Evolutionary conservation across 2,888 invertebrate genomes (phyloP).

Genomic region (Capitulum mitella): DNA sequence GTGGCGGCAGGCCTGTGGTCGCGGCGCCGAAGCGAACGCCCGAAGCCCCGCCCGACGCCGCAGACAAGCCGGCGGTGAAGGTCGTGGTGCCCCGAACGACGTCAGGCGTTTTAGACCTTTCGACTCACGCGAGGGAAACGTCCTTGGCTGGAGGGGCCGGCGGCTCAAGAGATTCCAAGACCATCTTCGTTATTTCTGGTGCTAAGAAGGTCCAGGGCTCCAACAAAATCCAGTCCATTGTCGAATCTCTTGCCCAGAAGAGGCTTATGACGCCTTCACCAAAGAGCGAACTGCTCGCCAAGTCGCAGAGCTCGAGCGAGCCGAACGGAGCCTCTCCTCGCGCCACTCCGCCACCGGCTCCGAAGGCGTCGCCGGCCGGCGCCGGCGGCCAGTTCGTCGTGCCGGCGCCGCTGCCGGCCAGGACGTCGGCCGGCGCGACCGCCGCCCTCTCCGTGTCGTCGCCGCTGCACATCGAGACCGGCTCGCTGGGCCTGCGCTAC

Average conservation of each 20-base stretch:
- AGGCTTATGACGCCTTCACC: background rate
- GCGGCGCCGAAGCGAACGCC: background rate
- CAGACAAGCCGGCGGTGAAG: background rate
- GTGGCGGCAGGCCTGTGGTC: background rate
- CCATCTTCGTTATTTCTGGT: constrained; percentile 1
- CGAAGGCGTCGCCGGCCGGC: background rate
- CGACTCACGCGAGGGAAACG: background rate
- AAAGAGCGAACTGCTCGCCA: background rate
- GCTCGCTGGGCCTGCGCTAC: background rate
- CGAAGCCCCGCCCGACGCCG: background rate
- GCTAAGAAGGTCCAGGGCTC: background rate
- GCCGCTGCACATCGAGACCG: constrained; percentile 6
- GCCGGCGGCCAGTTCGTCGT: background rate
- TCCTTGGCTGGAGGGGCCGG: background rate
- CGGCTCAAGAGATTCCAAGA: background rate
- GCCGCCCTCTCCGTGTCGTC: background rate
- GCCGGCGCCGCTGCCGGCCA: background rate
- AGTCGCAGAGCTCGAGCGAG: background rate
- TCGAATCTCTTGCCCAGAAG: background rate
- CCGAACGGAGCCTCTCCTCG: background rate
- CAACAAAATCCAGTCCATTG: background rate
- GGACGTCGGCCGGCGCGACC: background rate
- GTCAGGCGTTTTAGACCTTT: background rate
- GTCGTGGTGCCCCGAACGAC: background rate
- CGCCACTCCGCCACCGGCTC: background rate